Evolutionary conservation across 2,888 invertebrate species (phyloP).

Genomic region (Nomada lathburiana): DNA sequence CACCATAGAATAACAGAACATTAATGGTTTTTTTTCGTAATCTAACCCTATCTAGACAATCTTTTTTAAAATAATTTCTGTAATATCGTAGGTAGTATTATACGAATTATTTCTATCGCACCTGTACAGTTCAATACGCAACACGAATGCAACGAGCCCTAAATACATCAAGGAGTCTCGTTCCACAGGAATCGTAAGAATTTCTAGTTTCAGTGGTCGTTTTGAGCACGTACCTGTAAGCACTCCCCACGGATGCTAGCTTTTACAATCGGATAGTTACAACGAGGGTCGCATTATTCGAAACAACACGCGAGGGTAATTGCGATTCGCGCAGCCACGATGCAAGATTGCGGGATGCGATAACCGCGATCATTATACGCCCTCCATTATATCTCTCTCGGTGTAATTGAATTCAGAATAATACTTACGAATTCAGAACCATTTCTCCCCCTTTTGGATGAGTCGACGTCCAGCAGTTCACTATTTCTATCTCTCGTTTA

Average conservation of each 20-base stretch:
- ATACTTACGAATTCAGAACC: conserved; percentile 32
- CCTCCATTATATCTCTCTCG: conserved; percentile 55
- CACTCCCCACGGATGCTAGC: conserved; percentile 6
- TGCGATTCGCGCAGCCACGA: conserved; percentile 53
- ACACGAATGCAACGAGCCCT: not conserved
- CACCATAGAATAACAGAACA: too few relatives aligned
- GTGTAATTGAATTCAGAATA: conserved; percentile 64
- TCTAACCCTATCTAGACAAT: too few relatives aligned
- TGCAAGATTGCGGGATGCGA: conserved; percentile 58
- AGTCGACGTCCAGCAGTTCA: conserved; percentile 17
- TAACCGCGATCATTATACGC: conserved; percentile 60
- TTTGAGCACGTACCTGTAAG: not conserved
- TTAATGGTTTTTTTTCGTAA: too few relatives aligned
- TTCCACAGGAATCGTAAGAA: conserved; percentile 21
- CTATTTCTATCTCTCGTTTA: not conserved
- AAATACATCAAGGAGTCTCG: not conserved
- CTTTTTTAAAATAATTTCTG: too few relatives aligned
- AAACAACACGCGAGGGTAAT: conserved; percentile 53
- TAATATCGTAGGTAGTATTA: too few relatives aligned
- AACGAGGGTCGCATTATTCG: conserved; percentile 32
- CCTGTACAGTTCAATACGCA: not conserved
- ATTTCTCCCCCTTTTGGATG: conserved; percentile 4
- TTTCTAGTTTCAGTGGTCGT: not conserved
- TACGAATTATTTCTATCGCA: too few relatives aligned
- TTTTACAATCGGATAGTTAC: conserved; percentile 29